These are phyloP conservation scores for Drosophila orosa DNA, from an alignment of 1,140 invertebrate genomes.

Conservation along the genomic window DNA sequence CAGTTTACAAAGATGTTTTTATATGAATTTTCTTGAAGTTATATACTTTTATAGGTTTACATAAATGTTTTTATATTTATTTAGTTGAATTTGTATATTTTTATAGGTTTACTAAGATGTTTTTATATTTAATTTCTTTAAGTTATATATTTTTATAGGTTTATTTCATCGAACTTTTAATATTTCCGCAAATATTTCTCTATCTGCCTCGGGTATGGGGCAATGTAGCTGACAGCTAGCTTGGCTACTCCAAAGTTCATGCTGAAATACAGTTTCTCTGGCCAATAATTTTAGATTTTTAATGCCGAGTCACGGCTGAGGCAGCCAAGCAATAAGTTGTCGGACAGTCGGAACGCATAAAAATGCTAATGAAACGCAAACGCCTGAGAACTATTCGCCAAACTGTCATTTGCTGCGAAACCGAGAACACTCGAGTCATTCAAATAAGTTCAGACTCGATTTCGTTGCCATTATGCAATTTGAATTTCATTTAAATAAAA, in stretches of 20 bases:
- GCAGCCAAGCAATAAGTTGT: conserved; percentile 46
- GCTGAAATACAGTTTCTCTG: conserved; percentile 35
- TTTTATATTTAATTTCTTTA: not conserved
- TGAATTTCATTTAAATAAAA: conserved; percentile 17
- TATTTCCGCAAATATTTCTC: not conserved
- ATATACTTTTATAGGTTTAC: not conserved
- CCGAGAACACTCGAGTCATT: conserved; percentile 38
- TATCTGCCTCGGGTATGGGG: conserved; percentile 14
- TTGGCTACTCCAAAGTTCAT: conserved; percentile 54
- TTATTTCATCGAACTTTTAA: not conserved
- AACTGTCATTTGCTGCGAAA: conserved; percentile 28
- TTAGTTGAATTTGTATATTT: not conserved
- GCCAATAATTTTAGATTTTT: conserved; percentile 51
- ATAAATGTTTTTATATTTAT: not conserved
- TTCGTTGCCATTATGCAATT: conserved; percentile 50
- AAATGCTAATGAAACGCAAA: conserved; percentile 58
- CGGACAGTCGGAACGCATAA: conserved; percentile 52
- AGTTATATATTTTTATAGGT: not conserved
- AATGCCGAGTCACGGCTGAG: conserved; percentile 65
- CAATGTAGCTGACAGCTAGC: conserved; percentile 32
- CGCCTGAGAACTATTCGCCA: conserved; percentile 46
- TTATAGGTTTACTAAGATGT: not conserved
- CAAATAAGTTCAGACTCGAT: conserved; percentile 38
- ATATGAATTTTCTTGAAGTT: not conserved
- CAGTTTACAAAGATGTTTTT: not conserved